Evolutionary conservation across 2,888 invertebrate genomes (phyloP).

Genomic region (Myopa testacea): DNA sequence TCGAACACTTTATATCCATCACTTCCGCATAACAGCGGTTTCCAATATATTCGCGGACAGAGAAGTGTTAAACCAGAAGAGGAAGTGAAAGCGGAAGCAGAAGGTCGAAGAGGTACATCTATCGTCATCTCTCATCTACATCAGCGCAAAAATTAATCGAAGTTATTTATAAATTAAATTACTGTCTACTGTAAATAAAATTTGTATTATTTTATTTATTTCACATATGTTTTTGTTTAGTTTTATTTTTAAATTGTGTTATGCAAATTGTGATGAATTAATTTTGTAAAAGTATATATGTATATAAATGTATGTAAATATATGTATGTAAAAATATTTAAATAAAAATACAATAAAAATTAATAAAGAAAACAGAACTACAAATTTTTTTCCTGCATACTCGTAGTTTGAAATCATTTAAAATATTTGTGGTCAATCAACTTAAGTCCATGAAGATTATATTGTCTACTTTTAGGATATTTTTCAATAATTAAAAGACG

Average conservation of each 20-base stretch:
- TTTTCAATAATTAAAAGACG: too few species aligned
- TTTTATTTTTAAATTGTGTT: too few species aligned
- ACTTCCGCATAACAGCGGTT: constrained; percentile 47
- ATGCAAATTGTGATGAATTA: neutral
- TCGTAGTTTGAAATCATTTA: too few species aligned
- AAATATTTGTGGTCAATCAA: too few species aligned
- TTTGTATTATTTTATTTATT: neutral
- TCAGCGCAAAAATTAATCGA: neutral
- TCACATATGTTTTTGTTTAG: neutral
- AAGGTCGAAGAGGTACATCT: neutral
- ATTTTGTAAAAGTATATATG: neutral
- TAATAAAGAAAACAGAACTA: neutral
- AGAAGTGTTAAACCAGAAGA: constrained; percentile 31
- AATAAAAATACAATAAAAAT: neutral
- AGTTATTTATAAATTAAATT: neutral
- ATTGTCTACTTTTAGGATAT: too few species aligned
- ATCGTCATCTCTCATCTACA: neutral
- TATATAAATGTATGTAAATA: neutral
- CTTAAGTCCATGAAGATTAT: too few species aligned
- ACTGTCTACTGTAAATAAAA: constrained; percentile 11
- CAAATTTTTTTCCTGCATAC: neutral
- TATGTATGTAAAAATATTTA: neutral
- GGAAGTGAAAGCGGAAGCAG: neutral
- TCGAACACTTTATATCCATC: constrained; percentile 37
- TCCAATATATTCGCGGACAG: constrained; percentile 48